phyloP scores from a whole-genome alignment of 2,888 invertebrate genomes.

The Drosophila barbarae region DNA sequence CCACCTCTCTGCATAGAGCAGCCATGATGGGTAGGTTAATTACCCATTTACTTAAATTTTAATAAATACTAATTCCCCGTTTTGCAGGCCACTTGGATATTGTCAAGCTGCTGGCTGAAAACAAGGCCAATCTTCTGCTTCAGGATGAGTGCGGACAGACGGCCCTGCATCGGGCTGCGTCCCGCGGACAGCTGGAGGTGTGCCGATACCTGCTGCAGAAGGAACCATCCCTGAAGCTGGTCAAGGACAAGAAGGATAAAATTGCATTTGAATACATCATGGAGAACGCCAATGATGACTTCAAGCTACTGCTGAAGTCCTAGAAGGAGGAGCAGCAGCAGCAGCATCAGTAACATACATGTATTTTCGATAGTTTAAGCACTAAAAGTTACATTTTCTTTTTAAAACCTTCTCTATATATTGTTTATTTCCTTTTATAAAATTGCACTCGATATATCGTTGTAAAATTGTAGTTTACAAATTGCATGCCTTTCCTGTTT shows the following conservation, averaged over 20 bases:
- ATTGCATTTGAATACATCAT: constrained; percentile 79
- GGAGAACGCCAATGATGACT: constrained; percentile 78
- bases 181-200: constrained; percentile 80
- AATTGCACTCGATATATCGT: constrained; percentile 28
- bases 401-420: constrained; percentile 21
- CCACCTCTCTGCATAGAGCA: constrained; percentile 91
- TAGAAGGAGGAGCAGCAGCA: constrained; percentile 36
- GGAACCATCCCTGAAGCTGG: constrained; percentile 75
- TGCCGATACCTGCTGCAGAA: constrained; percentile 74
- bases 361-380: constrained; percentile 33
- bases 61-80: neutral
- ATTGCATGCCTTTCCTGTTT: constrained; percentile 10
- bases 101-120: constrained; percentile 84
- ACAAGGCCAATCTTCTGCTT: constrained; percentile 83
- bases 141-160: constrained; percentile 91
- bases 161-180: constrained; percentile 87
- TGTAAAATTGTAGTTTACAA: constrained; percentile 38
- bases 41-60: neutral
- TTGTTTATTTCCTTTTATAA: constrained; percentile 31
- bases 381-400: constrained; percentile 31
- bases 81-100: constrained; percentile 83
- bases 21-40: constrained; percentile 83
- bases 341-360: neutral
- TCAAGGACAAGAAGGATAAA: constrained; percentile 80
- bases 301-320: constrained; percentile 77